Percentiles rank a stretch among this genome's conserved stretches.
phyloP scores from a whole-genome alignment of 2,797 vertebrate genomes.

The Parauchenoglanis ngamensis region DNA sequence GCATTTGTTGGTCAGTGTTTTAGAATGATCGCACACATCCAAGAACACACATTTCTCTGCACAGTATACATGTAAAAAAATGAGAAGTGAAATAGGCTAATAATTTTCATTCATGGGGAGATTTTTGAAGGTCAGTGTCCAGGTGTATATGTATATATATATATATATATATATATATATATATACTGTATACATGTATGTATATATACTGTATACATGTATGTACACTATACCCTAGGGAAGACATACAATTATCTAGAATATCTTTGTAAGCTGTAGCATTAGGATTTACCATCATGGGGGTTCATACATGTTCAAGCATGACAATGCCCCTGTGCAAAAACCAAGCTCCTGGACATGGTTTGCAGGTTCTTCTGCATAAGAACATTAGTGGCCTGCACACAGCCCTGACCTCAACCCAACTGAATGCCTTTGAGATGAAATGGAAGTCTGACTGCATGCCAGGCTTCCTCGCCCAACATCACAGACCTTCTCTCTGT shows the following conservation, averaged over 20 bases:
- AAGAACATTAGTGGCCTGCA: neutral
- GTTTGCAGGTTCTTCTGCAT: neutral
- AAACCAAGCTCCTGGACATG: neutral
- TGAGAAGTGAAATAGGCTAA: neutral
- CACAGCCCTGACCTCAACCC: neutral
- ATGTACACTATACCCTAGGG: neutral
- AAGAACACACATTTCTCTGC: neutral
- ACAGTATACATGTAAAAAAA: neutral
- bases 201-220: neutral
- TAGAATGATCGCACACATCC: neutral
- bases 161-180: neutral
- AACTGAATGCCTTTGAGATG: neutral
- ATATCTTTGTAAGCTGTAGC: neutral
- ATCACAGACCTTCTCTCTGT: neutral
- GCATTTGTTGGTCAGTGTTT: neutral
- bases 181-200: neutral
- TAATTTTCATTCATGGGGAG: neutral
- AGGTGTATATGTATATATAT: neutral
- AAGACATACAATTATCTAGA: neutral
- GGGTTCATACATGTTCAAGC: neutral
- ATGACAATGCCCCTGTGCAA: neutral
- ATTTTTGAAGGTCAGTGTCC: neutral
- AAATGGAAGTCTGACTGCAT: conserved; percentile 14
- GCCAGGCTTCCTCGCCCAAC: neutral
- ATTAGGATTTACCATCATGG: neutral